Base-by-base conservation (phyloP, 2,797 vertebrate genomes). In the Hippocampus kuda region DNA sequence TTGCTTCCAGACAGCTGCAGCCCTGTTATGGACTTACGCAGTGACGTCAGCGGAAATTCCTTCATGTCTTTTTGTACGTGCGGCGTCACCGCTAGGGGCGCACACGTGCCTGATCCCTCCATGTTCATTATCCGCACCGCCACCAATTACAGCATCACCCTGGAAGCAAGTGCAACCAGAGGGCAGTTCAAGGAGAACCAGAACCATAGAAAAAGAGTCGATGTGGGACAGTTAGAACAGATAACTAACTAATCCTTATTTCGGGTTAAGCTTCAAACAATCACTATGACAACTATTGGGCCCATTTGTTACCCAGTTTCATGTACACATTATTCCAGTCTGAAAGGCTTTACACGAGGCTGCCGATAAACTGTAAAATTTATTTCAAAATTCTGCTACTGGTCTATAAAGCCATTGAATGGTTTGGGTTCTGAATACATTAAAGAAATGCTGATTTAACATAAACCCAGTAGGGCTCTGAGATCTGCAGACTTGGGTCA, bases 21-120 rank as follows among this genome's bases (percentile, higher is more conserved):
- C 83, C 88, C 77, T 85, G 81, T 90, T 92, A 93, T 92, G 92
- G 92, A 91, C 76, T 88, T 84, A 86, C 92, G 88, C 73, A 77
- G 78, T 91, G 92, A 95, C 93, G 92, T 97, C 91, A 92, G 88
- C 89, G 92, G 93, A 96, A 93, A 94, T 93, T 91, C 91, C 92
- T 91, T 86, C 88, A 94, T 91, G 92, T 90, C 85, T 81, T 86
- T 84, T 85, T 89, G 89, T 86, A 89, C 83, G 71, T 44, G 68
- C 65, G 73, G 71, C 79, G 83, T 83, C 70, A 41, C 66, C 78
- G 30, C 0, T 30, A 76, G 75, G 62, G 68, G 79, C 24, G 66
- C 38, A 9, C 51, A 24, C 48, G 26, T 38, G 65, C 22, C 56
- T 12, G 22, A 44, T 13, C 22, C 6, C 16, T 34, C 16, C 26